Evolutionary conservation across 2,888 invertebrate genomes (phyloP), one percentile per base, ranked within the genome.

Genomic region (Polymixis lichenea): DNA sequence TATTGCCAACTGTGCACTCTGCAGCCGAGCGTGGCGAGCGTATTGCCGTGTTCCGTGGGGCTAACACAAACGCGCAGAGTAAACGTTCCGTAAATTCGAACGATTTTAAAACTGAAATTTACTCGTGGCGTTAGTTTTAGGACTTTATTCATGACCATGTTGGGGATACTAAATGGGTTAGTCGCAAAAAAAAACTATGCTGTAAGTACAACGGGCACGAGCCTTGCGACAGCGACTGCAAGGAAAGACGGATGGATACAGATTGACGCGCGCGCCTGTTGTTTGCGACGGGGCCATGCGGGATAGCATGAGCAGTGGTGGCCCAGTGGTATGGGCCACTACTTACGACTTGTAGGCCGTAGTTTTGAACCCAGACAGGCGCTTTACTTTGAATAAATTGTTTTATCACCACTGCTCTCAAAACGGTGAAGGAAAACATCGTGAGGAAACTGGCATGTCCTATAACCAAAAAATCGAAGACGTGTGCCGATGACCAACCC

Each of bases 11-110:
- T 68, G 56, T 60, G 61, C 74, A 51, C 77, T 61, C 66, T 25
- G 69, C 68, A 72, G 49, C 60, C 72, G 53, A 80, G 60, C 80
- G 53, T 60, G 80, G 76, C 38, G 32, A 65, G 70, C 66, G 56
- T 72, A 60, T 70, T 66, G 65, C 68, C 61, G 53, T 67, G 15
- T 68, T 43, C 74, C 32, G 55, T 32, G 4, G 19, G 32, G 32
- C 55, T 38, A 55, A 32, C 32, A 7, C 11, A 11, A 55, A n/a
- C 38, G 17, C 19, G 28, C 32, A 19, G 32, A 55, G 1, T n/a
- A 15, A 66, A n/a, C 17, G 15, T 49, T 13, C 15, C 49, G 28
- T 22, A 49, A 22, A 28, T 28, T 22, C 0, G 1, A 28, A 13
- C 4, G 22, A 28, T 9, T 22, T 9, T 51, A 9, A 65, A 22